Evolutionary conservation across 1,140 invertebrate species (phyloP).

Genomic region (Ganaspis sp.): DNA sequence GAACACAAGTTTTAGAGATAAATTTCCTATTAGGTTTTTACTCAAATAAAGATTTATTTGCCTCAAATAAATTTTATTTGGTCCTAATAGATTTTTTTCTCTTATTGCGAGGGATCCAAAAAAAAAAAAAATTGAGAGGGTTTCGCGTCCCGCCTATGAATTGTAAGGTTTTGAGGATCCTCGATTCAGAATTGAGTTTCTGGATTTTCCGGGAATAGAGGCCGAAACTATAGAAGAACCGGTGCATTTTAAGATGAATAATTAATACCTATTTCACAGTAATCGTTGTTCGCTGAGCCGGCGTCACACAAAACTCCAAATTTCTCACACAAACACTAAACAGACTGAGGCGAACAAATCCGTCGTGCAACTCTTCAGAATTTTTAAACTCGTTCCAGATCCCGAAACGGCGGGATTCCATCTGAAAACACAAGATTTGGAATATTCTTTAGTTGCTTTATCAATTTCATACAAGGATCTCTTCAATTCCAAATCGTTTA

Average conservation of each 20-base stretch:
- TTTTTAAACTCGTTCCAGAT: background rate
- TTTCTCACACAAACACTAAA: slow-evolving; percentile 7
- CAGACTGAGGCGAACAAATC: slow-evolving; percentile 1
- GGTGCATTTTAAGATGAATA: slow-evolving; percentile 2
- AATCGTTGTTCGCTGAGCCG: slow-evolving; percentile 17
- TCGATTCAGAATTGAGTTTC: slow-evolving; percentile 27
- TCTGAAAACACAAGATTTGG: background rate
- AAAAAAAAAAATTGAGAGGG: background rate
- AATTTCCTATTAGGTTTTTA: slow-evolving; percentile 13
- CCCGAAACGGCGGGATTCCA: slow-evolving; percentile 1
- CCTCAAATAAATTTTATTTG: slow-evolving; percentile 29
- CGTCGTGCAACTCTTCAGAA: background rate
- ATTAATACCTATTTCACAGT: slow-evolving; percentile 27
- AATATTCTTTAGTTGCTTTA: too few species aligned
- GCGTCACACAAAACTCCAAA: slow-evolving; percentile 7
- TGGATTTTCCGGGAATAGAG: slow-evolving; percentile 22
- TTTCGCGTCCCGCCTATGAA: slow-evolving; percentile 29
- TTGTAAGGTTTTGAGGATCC: slow-evolving; percentile 21
- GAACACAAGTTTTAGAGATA: slow-evolving; percentile 4
- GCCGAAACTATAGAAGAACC: slow-evolving; percentile 27
- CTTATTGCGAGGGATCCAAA: background rate
- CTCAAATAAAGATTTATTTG: slow-evolving; percentile 24
- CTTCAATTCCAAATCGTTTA: too few species aligned
- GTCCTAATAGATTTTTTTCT: slow-evolving; percentile 25
- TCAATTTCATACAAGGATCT: too few species aligned